Base-by-base conservation (phyloP, 2,113 vertebrate species). In the Calyptommatus sinebrachiatus region DNA sequence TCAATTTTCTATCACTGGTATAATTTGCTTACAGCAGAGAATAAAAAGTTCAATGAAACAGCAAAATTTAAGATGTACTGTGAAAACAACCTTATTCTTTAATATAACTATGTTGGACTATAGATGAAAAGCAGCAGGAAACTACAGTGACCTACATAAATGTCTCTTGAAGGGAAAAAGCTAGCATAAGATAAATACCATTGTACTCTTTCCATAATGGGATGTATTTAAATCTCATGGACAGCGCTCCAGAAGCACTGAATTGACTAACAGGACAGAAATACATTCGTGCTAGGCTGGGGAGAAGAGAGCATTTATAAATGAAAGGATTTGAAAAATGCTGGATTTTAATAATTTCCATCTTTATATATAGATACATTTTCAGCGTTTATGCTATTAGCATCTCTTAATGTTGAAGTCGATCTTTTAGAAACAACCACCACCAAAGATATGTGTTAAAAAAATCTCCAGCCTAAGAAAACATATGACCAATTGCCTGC, bases 131-230 rank as follows among this genome's bases (percentile, higher is more conserved):
- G 31, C 60, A 69, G 79, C 72, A 73, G 61, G 14, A 57, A 80
- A 80, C 60, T 68, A 74, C 68, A 46, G 48, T 22, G 72, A 69
- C 63, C 72, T 74, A 81, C 31, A 68, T 81, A 81, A 60, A 68
- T 61, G 31, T 7, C 12, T 18, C 63, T 35, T 46, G 8, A 28
- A 66, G 18, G 63, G 62, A 31, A 41, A 67, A 74, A 67, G 68
- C 31, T 20, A 74, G 10, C 31, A 69, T 31, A 67, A 80, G 26
- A 73, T 48, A 73, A 79, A 79, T 63, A 29, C 20, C 5, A 50
- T 21, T 79, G 18, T 73, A 6, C 61, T 53, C 1, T 75, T 73
- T 81, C 67, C 50, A 53, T 22, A 75, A 69, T 11, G 45, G 20
- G 31, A 60, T 14, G 8, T 57, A 35, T 18, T 77, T 29, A 72